These are phyloP conservation scores for Andrena dorsata DNA, from an alignment of 2,888 invertebrate species.

Conservation along the genomic window DNA sequence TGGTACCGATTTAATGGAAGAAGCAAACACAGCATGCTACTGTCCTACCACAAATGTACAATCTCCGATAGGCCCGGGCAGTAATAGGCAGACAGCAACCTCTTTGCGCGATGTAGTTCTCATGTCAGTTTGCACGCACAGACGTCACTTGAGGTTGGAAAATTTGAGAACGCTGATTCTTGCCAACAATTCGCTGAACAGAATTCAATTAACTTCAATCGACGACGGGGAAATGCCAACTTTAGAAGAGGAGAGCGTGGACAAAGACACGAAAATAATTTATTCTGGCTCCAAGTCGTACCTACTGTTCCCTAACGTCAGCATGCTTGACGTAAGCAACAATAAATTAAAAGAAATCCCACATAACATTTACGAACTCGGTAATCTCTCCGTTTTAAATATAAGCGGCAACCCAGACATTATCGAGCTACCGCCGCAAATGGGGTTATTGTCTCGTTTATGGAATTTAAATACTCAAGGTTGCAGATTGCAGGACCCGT, in stretches of 20 bases:
- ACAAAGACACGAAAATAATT: constrained; percentile 78
- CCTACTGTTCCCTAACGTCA: constrained; percentile 96
- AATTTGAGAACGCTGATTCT: constrained; percentile 93
- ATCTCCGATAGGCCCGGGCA: constrained; percentile 78
- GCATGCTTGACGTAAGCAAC: constrained; percentile 97
- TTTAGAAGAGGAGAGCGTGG: constrained; percentile 86
- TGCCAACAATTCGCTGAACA: constrained; percentile 93
- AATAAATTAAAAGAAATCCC: constrained; percentile 94
- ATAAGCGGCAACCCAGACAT: constrained; percentile 95
- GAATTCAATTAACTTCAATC: constrained; percentile 93
- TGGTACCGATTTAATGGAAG: constrained; percentile 88
- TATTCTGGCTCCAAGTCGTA: constrained; percentile 79
- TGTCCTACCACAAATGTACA: constrained; percentile 85
- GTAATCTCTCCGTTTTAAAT: constrained; percentile 96
- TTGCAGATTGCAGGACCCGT: constrained; percentile 94
- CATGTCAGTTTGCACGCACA: constrained; percentile 93
- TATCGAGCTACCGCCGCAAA: constrained; percentile 95
- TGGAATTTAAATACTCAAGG: constrained; percentile 98
- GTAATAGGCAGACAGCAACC: constrained; percentile 85
- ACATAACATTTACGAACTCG: constrained; percentile 92
- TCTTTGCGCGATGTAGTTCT: constrained; percentile 91
- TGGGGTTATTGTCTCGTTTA: constrained; percentile 96
- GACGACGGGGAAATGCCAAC: constrained; percentile 90
- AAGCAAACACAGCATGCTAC: constrained; percentile 91
- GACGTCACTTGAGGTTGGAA: constrained; percentile 93